Evolutionary conservation across 2,888 invertebrate species (phyloP).

Genomic region (Athripsodes cinereus): DNA sequence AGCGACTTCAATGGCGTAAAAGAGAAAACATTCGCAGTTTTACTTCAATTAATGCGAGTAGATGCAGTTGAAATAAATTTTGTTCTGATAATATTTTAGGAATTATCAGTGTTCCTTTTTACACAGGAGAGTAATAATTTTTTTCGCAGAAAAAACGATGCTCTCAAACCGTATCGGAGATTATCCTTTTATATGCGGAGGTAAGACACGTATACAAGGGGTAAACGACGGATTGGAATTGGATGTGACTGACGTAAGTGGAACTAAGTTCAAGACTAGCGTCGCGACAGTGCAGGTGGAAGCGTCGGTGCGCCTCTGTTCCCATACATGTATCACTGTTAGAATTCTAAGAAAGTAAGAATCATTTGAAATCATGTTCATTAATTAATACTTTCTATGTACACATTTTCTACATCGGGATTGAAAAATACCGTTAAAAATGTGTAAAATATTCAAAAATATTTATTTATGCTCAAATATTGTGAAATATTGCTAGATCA

Average conservation of each 20-base stretch:
- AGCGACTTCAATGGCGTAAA: no score
- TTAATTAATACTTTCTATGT: no score
- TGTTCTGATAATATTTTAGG: no score
- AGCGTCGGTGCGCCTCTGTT: constrained; percentile 17
- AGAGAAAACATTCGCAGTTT: background rate
- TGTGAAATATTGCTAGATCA: no score
- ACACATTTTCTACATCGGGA: no score
- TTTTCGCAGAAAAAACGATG: constrained; percentile 69
- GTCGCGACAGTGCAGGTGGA: constrained; percentile 25
- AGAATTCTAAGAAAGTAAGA: no score
- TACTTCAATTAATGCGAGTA: background rate
- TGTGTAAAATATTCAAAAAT: no score
- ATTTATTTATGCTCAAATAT: no score
- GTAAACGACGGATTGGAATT: constrained; percentile 92
- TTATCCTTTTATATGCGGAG: constrained; percentile 90
- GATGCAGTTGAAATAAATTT: background rate
- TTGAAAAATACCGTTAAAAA: no score
- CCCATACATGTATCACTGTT: background rate
- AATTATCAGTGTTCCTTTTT: no score
- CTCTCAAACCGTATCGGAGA: constrained; percentile 78
- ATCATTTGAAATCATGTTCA: no score
- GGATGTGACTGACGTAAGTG: constrained; percentile 81
- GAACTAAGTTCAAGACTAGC: constrained; percentile 23
- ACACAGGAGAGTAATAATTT: background rate
- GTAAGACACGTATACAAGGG: constrained; percentile 90